Percentiles rank a stretch among this genome's conserved stretches.
These are phyloP conservation scores for Bradysia coprophila DNA, from an alignment of 1,140 invertebrate genomes.

Conservation along the genomic window DNA sequence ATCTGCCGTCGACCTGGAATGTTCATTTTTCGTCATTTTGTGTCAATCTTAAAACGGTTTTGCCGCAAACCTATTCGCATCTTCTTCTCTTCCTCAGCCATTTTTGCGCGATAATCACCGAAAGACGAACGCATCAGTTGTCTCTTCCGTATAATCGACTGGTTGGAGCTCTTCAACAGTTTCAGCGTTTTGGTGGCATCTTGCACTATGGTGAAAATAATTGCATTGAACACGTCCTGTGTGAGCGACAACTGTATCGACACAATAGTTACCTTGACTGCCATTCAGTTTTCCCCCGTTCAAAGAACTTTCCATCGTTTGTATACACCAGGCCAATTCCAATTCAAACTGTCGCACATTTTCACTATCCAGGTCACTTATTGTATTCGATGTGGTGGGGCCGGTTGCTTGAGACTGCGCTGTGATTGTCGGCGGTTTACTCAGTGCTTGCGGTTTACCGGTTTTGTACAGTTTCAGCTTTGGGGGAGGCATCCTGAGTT, in stretches of 20 bases:
- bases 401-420: too few species aligned
- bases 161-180: conserved; percentile 40
- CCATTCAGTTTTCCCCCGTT: conserved; percentile 35
- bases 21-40: not conserved
- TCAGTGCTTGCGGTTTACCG: too few species aligned
- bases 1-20: conserved; percentile 18
- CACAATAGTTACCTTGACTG: conserved; percentile 30
- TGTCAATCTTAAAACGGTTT: not conserved
- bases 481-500: too few species aligned
- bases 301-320: conserved; percentile 40
- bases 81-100: conserved; percentile 52
- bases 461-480: too few species aligned
- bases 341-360: conserved; percentile 36
- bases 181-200: conserved; percentile 40
- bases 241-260: conserved; percentile 4
- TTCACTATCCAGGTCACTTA: not conserved
- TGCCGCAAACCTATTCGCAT: conserved; percentile 21
- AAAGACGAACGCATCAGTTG: conserved; percentile 52
- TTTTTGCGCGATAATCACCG: conserved; percentile 54
- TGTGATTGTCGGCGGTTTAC: too few species aligned
- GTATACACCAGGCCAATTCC: conserved; percentile 57
- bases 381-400: not conserved
- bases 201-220: conserved; percentile 28
- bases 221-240: too few species aligned
- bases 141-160: conserved; percentile 45